Conservation (phyloP, 2,797 vertebrate genomes). For the Hirundo rustica region DNA sequence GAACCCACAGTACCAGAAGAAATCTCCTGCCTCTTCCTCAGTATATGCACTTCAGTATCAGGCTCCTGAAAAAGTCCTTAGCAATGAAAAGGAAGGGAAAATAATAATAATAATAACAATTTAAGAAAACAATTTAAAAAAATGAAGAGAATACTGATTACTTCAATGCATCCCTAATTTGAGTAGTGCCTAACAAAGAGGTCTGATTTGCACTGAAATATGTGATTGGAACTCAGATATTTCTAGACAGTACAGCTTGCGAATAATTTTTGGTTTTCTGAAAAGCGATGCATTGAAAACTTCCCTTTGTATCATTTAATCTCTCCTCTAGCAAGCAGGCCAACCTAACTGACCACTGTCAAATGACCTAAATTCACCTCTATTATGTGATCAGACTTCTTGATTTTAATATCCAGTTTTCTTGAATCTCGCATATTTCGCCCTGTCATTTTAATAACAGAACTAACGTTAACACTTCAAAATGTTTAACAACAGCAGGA, state of each 20-base stretch:
- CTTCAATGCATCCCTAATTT: slow-evolving; percentile 54
- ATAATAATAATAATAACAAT: neutral
- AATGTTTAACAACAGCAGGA: neutral
- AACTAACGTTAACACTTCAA: neutral
- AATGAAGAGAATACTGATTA: slow-evolving; percentile 35
- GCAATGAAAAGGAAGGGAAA: neutral
- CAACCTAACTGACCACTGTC: neutral
- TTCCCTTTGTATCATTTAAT: neutral
- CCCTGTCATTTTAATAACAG: neutral
- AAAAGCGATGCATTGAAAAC: neutral
- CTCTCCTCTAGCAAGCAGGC: neutral
- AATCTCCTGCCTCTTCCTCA: neutral
- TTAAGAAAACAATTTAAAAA: neutral
- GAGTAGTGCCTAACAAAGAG: slow-evolving; percentile 38
- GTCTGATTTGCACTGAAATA: slow-evolving; percentile 53
- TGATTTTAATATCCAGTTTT: neutral
- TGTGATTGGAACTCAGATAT: slow-evolving; percentile 13
- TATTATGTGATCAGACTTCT: neutral
- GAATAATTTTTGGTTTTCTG: slow-evolving; percentile 14
- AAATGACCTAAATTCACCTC: neutral
- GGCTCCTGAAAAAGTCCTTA: neutral
- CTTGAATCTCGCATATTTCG: neutral
- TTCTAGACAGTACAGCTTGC: slow-evolving; percentile 46
- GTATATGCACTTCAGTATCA: neutral
- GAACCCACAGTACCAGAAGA: neutral